Percentiles rank a stretch among this genome's conserved stretches.
These are phyloP conservation scores for Podiceps cristatus DNA, from an alignment of 2,113 vertebrate genomes.

Conservation along the genomic window DNA sequence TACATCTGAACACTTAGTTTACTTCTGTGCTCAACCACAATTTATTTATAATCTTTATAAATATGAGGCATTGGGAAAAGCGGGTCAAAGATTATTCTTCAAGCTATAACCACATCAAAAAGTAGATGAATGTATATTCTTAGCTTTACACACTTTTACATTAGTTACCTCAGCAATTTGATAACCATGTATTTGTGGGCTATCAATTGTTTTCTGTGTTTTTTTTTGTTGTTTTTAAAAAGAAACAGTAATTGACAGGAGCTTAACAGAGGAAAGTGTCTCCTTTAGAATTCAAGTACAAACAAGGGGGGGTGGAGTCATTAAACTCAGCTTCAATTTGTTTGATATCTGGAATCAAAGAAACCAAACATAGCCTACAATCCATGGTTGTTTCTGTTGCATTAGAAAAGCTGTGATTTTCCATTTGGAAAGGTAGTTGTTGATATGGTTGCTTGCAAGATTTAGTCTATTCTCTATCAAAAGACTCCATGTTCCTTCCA, in stretches of 20 bases:
- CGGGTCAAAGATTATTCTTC: slow-evolving; percentile 12
- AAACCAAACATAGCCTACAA: background rate
- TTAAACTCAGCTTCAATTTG: slow-evolving; percentile 12
- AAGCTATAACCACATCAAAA: slow-evolving; percentile 6
- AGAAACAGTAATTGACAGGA: background rate
- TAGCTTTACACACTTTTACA: background rate
- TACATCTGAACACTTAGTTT: slow-evolving; percentile 19
- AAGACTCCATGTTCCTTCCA: background rate
- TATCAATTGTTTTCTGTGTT: background rate
- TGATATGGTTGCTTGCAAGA: background rate
- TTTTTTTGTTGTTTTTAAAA: background rate
- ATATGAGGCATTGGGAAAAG: slow-evolving; percentile 2
- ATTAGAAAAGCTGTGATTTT: background rate
- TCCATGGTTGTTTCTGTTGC: background rate
- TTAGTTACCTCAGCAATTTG: background rate
- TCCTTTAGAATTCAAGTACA: background rate
- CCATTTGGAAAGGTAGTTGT: slow-evolving; percentile 5
- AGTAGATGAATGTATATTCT: background rate
- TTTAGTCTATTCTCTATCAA: background rate
- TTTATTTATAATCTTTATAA: slow-evolving; percentile 38
- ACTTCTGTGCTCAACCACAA: background rate
- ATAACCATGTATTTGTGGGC: background rate
- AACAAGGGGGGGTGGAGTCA: background rate
- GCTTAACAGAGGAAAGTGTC: background rate
- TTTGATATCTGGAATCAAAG: slow-evolving; percentile 3